These are phyloP conservation scores for Frieseomelitta varia DNA, from an alignment of 1,140 invertebrate species.

Conservation along the genomic window DNA sequence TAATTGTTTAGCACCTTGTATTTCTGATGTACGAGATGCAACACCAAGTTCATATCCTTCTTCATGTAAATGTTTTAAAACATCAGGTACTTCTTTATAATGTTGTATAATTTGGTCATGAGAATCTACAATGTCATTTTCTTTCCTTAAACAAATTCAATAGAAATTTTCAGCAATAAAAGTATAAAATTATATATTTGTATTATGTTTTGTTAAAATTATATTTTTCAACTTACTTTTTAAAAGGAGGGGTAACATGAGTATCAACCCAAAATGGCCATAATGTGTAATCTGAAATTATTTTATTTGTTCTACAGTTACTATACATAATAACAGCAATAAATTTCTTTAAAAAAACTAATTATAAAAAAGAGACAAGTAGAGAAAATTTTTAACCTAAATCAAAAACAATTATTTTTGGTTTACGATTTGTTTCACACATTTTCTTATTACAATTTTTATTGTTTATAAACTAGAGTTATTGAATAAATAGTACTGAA, in stretches of 20 bases:
- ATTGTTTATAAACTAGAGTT: background rate
- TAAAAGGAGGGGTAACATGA: conserved; percentile 87
- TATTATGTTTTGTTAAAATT: background rate
- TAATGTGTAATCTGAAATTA: conserved; percentile 87
- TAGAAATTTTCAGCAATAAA: background rate
- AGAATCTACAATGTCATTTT: conserved; percentile 83
- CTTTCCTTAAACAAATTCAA: conserved; percentile 72
- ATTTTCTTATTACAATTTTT: background rate
- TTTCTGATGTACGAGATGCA: conserved; percentile 87
- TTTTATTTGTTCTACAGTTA: background rate
- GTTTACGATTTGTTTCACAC: conserved; percentile 66
- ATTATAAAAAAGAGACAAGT: background rate
- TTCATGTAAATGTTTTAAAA: conserved; percentile 83
- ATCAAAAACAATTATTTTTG: conserved; percentile 83
- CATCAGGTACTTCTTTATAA: conserved; percentile 85
- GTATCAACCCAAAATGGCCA: conserved; percentile 91
- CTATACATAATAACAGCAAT: background rate
- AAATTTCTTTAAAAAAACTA: background rate
- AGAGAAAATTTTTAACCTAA: conserved; percentile 78
- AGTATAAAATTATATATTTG: background rate
- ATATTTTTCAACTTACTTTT: conserved; percentile 59
- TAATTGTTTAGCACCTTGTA: conserved; percentile 86
- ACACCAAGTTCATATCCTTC: conserved; percentile 85
- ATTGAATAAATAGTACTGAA: background rate
- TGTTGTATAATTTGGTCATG: conserved; percentile 81